Base-by-base conservation (phyloP, 1,140 invertebrate genomes). In the Hycleus phaleratus region DNA sequence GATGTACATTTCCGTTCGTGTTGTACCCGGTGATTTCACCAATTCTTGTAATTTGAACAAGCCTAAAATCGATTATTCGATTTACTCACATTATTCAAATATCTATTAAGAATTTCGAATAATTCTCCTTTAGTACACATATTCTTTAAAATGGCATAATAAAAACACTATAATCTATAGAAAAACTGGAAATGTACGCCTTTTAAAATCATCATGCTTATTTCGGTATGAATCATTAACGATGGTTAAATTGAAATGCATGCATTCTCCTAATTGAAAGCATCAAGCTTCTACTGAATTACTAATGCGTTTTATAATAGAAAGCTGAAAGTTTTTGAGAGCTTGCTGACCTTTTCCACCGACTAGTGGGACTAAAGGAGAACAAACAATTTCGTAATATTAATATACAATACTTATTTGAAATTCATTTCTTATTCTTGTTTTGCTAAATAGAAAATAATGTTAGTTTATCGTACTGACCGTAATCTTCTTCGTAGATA, bases 401-500 rank as follows among this genome's bases (percentile, higher is more conserved):
- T 18, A 18, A 18, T 18, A 18, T 18, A 18, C 18, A 18, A 18
- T 18, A 18, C 18, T 18, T 18, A 18, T 39, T 10, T 39, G 2
- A 5, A 47, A 25, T 47, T 47, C 46, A 26, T 47, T 12, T 4
- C 24, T 12, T 18, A 12, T 6, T 12, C n/a, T 24, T 47, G 3
- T 47, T 25, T 47, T 45, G 10, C 6, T 6, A 7, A 39, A 39
- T 39, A 39, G 10, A 7, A 39, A 10, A 39, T 2, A 39, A 39
- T 7, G 10, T 39, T 2, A 24, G 48, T 10, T 12, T 45, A 7
- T 32, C 2, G 10, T 38, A 57, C 78, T 79, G 72, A 90, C 88
- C 87, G 64, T 86, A 85, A 72, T 89, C 85, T 68, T 94, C 89
- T 74, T 97, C 93, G 69, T 96, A 96, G 38, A 97, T 84, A 56